A percentile compares a stretch with the other conserved stretches of the same genome.
These are phyloP conservation scores for Leucozona laternaria DNA, from an alignment of 2,888 invertebrate genomes.

Conservation along the genomic window DNA sequence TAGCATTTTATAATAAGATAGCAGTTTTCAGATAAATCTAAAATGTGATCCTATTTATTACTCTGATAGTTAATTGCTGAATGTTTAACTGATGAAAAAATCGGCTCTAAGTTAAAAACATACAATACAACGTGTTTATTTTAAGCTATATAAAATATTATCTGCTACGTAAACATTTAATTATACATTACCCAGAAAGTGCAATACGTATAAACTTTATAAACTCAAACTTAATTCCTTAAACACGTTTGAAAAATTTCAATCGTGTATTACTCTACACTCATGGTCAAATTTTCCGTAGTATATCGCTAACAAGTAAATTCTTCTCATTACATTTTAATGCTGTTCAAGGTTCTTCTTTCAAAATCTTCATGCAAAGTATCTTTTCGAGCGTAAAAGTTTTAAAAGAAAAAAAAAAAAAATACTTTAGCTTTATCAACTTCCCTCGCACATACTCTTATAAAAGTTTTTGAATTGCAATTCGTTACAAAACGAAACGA, in stretches of 20 bases:
- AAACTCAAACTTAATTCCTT: too few species aligned
- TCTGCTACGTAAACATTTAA: too few species aligned
- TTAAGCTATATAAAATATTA: too few species aligned
- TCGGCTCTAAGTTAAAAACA: too few species aligned
- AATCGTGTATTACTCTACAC: background rate
- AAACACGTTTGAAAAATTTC: background rate
- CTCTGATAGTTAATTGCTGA: too few species aligned
- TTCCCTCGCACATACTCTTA: slow-evolving; percentile 8
- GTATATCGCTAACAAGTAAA: background rate
- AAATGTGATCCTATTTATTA: too few species aligned
- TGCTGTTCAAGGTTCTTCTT: background rate
- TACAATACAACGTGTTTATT: too few species aligned
- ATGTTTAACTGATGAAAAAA: too few species aligned
- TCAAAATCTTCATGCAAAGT: slow-evolving; percentile 18
- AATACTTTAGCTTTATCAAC: background rate
- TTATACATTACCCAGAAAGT: too few species aligned
- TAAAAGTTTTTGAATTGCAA: slow-evolving; percentile 39
- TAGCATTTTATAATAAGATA: too few species aligned
- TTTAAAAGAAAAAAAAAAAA: slow-evolving; percentile 16
- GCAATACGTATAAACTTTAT: too few species aligned
- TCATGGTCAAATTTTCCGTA: background rate
- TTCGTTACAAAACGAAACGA: slow-evolving; percentile 39
- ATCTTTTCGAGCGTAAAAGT: slow-evolving; percentile 15
- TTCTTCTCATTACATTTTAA: slow-evolving; percentile 7
- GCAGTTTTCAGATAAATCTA: too few species aligned